Evolutionary conservation across 2,797 vertebrate genomes (phyloP), one percentile per base, ranked within the genome.

Genomic region (Aldrovandia affinis): DNA sequence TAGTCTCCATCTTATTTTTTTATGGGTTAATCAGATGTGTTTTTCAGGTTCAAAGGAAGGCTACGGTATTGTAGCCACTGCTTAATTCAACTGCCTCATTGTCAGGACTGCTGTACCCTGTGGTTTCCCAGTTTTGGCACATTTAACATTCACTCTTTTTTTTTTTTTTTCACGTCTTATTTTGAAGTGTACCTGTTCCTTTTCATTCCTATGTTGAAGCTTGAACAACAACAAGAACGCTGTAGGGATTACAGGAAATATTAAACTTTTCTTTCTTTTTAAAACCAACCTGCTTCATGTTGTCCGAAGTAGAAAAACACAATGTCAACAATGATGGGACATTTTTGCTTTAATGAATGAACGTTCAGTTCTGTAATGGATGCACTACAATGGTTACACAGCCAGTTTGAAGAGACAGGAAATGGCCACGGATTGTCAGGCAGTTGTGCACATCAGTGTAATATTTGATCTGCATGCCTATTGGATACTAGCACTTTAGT

Each of bases 401-500:
- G 83, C 70, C 70, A 44, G 39, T 42, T 42, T 42, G 10, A 44
- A 75, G 65, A 47, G 85, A 90, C 59, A 87, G 82, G 50, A 86
- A 86, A 79, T 79, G 54, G 86, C 89, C 86, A 86, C 85, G 80
- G 89, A 93, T 91, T 92, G 81, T 87, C 90, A 92, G 92, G 93
- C 94, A 92, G 86, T 92, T 95, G 94, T 97, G 94, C 93, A 95
- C 93, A 94, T 94, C 90, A 87, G 89, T 91, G 86, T 88, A 85
- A 94, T 94, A 95, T 95, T 95, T 95, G 90, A 93, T 92, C 91
- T 93, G 96, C 97, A 97, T 97, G 96, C 96, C 95, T 95, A 96
- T 92, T 92, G 92, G 95, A 96, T 93, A 94, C 94, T 96, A 96
- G 97, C 97, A 97, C 97, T 95, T 96, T 96, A 96, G 97, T 97